Evolutionary conservation across 1,140 invertebrate species (phyloP), one percentile per base, ranked within the genome.

Genomic region (Yoshiicerus persimilis): DNA sequence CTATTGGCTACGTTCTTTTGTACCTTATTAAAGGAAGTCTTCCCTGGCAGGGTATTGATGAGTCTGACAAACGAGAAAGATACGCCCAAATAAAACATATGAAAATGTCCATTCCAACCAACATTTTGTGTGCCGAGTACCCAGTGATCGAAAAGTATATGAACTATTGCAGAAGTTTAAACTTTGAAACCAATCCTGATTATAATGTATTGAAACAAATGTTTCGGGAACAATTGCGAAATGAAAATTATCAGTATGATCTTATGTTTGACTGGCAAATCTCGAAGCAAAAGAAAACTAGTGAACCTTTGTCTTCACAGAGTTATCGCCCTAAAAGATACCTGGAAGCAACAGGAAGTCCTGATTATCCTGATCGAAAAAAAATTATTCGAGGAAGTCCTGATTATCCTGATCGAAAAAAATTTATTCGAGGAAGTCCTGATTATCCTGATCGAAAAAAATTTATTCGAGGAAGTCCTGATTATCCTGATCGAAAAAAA

Each of bases 1-100:
- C 97, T 5, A 94, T 99, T 75, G 98, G 97, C 84, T 99, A 98
- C 93, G 97, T 99, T 88, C 95, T 99, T 91, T 98, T 99, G 97
- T 98, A 99, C 93, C 98, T 99, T 92, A 96, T 96, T 93, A 94
- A 97, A 90, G 97, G 97, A 84, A 96, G 95, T 85, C 93, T 99
- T 91, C 98, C 98, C 25, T 98, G 97, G 97, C 97, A 98, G 34
- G 30, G 38, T 66, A 5, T 66, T 5, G 1, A 0, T 1, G 64
- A n/a, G 1, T 2, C 64, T 27, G 27, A n/a, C 11, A 30, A 30
- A 30, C 25, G 23, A n/a, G 64, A 66, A 25, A 66, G 27, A 30
- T 9, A 30, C 4, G 8, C 25, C 9, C 25, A 25, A 13, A 13
- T 66, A 30, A 25, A 9, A 30, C 20, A 30, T 9, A 9, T 13